phyloP scores from a whole-genome alignment of 2,888 invertebrate species.

The Tortricodes alternella region DNA sequence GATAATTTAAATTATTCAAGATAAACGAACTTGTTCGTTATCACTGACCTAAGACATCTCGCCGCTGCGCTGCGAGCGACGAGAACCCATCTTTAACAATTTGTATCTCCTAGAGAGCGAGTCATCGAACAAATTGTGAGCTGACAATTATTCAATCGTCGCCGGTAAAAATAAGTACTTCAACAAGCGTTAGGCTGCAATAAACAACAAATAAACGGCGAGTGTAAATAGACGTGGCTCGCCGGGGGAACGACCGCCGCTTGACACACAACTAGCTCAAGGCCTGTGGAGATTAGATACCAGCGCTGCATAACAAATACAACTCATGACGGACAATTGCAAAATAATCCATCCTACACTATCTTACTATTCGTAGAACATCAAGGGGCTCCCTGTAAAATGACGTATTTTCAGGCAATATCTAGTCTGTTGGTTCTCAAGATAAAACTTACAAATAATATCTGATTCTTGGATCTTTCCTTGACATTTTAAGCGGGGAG shows the following conservation, averaged over 20 bases:
- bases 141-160: constrained; percentile 59
- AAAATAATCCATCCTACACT: constrained; percentile 57
- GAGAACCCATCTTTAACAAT: constrained; percentile 20
- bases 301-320: constrained; percentile 65
- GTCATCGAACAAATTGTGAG: constrained; percentile 32
- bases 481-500: no score
- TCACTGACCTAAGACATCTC: constrained; percentile 11
- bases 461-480: no score
- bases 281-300: constrained; percentile 79
- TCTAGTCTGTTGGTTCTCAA: no score
- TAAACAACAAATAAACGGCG: constrained; percentile 74
- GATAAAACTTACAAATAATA: no score
- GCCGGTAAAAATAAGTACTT: constrained; percentile 52
- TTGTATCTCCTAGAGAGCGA: constrained; percentile 18
- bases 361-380: constrained; percentile 35
- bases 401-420: not conserved
- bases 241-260: constrained; percentile 75
- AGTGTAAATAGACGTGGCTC: constrained; percentile 75
- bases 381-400: not conserved
- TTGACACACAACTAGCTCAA: constrained; percentile 81
- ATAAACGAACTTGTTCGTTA: constrained; percentile 12
- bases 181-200: constrained; percentile 51
- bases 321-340: constrained; percentile 60
- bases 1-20: no score
- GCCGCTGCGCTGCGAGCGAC: not conserved